phyloP scores from a whole-genome alignment of 2,113 vertebrate genomes.

The Callaeas wilsoni region DNA sequence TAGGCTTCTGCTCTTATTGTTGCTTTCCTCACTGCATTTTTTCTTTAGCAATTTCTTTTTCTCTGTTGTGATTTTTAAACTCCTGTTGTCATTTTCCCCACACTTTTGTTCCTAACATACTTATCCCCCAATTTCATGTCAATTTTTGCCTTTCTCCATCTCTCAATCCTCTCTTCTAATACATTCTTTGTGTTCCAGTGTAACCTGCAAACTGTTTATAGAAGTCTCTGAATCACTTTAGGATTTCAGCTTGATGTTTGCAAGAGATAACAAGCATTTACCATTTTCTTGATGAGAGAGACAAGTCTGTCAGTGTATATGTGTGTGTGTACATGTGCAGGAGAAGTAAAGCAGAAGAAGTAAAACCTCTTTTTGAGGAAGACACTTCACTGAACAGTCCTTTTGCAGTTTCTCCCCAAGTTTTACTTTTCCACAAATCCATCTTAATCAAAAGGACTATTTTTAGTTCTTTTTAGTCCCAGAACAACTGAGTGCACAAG shows the following conservation, averaged over 20 bases:
- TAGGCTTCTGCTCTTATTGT: neutral
- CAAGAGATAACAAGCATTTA: neutral
- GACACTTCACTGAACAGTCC: neutral
- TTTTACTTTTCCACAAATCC: neutral
- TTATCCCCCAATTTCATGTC: neutral
- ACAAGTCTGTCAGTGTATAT: neutral
- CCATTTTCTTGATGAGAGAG: neutral
- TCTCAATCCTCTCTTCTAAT: neutral
- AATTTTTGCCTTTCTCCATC: neutral
- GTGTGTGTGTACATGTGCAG: neutral
- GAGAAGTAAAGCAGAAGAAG: neutral
- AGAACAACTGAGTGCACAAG: neutral
- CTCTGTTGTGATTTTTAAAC: neutral
- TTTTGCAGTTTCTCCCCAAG: neutral
- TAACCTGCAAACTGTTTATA: neutral
- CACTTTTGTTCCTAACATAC: neutral
- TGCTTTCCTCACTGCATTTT: neutral
- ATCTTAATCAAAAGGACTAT: neutral
- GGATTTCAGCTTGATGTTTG: slow-evolving; percentile 13
- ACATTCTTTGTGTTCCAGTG: neutral
- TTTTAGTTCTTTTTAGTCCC: neutral
- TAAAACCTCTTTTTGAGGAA: neutral
- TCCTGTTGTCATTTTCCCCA: neutral
- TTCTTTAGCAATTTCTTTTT: neutral
- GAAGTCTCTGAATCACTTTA: neutral